Conservation (phyloP, 2,113 vertebrate species). For the Lichenostomus cassidix region DNA sequence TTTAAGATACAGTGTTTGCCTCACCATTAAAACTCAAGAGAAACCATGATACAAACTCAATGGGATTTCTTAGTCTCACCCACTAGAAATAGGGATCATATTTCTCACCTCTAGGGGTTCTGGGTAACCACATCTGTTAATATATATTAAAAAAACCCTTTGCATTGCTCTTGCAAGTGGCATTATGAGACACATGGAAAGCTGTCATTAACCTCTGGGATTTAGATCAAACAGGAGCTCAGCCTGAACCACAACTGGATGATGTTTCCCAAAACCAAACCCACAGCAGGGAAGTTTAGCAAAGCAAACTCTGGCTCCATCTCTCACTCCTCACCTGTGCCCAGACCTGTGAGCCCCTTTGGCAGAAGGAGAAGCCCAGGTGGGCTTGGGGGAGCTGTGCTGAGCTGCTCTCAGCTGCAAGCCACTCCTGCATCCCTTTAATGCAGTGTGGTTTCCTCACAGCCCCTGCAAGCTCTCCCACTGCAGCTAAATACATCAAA, state of each 20-base stretch:
- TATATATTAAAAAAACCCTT: background rate
- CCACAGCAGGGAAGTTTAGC: background rate
- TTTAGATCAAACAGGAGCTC: background rate
- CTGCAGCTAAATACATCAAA: background rate
- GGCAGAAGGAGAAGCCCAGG: background rate
- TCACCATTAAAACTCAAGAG: background rate
- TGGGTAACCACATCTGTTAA: background rate
- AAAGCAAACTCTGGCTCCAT: background rate
- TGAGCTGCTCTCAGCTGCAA: background rate
- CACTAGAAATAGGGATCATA: background rate
- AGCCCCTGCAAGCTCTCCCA: background rate
- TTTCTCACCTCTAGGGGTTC: background rate
- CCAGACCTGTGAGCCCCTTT: fast-evolving
- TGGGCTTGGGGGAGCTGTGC: background rate
- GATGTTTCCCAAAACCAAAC: background rate
- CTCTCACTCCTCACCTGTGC: background rate
- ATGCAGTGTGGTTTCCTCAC: background rate
- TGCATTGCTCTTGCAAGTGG: background rate
- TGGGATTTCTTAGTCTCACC: background rate
- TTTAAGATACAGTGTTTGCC: background rate
- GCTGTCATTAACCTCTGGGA: background rate
- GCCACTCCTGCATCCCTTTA: background rate
- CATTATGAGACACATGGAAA: background rate
- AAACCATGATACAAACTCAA: background rate
- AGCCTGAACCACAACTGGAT: background rate